These are phyloP conservation scores for Ceraclea dissimilis DNA, from an alignment of 2,888 invertebrate genomes.

Conservation along the genomic window DNA sequence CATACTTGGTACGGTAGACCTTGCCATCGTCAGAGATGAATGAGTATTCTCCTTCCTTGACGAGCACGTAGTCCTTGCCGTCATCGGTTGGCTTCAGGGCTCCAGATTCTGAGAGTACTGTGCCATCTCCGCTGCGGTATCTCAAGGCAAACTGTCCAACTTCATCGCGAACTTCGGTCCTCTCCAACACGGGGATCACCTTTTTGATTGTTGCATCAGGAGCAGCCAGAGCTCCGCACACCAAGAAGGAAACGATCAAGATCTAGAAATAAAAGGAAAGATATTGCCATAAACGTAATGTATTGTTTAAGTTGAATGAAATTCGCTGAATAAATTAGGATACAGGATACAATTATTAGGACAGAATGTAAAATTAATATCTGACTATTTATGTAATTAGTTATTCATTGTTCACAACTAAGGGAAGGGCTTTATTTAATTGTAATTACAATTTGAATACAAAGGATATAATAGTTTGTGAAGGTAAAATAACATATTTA, in stretches of 20 bases:
- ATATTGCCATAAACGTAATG: too few relatives aligned
- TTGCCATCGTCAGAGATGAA: constrained; percentile 19
- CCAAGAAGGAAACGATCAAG: background rate
- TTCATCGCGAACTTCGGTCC: constrained; percentile 22
- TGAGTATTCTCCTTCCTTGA: constrained; percentile 21
- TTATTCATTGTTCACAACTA: too few relatives aligned
- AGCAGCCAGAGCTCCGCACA: background rate
- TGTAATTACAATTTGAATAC: too few relatives aligned
- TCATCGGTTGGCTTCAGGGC: constrained; percentile 22
- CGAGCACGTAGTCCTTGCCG: constrained; percentile 22
- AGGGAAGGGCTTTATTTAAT: too few relatives aligned
- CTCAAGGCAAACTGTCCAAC: constrained; percentile 22
- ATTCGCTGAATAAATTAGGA: too few relatives aligned
- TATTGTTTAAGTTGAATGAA: too few relatives aligned
- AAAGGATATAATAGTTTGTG: too few relatives aligned
- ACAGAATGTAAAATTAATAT: too few relatives aligned
- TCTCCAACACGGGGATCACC: constrained; percentile 18
- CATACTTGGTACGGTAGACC: constrained; percentile 21
- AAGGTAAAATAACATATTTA: too few relatives aligned
- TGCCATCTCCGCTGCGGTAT: constrained; percentile 22
- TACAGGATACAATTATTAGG: too few relatives aligned
- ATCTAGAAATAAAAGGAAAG: background rate
- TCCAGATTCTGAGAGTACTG: constrained; percentile 18
- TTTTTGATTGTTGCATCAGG: constrained; percentile 5
- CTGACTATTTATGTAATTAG: too few relatives aligned